Percentiles rank a stretch among this genome's conserved stretches.
Conservation (phyloP, 2,888 invertebrate genomes). For the Scaptomyza reducta region DNA sequence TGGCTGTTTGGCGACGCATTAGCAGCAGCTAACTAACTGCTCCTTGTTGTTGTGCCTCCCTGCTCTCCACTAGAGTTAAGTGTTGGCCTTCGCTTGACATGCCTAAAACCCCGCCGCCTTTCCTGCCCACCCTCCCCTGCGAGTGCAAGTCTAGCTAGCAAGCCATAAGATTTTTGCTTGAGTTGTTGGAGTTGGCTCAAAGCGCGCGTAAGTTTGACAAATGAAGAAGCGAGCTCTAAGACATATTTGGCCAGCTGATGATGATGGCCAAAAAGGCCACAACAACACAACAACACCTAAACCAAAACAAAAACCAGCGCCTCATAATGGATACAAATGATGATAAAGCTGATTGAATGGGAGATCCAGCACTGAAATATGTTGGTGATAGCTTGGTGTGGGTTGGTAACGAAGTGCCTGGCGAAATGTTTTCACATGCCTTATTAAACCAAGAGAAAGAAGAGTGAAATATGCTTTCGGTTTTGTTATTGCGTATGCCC, state of each 20-base stretch:
- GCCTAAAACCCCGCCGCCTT: slow-evolving; percentile 9
- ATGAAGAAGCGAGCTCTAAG: slow-evolving; percentile 61
- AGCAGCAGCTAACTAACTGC: slow-evolving; percentile 15
- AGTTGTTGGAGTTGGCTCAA: slow-evolving; percentile 21
- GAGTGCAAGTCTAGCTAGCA: slow-evolving; percentile 48
- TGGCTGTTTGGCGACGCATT: slow-evolving; percentile 52
- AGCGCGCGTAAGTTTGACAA: slow-evolving; percentile 72
- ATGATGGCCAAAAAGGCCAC: slow-evolving; percentile 24
- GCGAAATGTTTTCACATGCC: slow-evolving; percentile 74
- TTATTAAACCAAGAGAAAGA: slow-evolving; percentile 66
- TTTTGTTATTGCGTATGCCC: slow-evolving; percentile 22
- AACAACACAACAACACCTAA: slow-evolving; percentile 9
- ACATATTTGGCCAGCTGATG: slow-evolving; percentile 56
- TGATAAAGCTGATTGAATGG: slow-evolving; percentile 54
- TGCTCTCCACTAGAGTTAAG: slow-evolving; percentile 31
- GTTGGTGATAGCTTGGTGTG: not conserved
- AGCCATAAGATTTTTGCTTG: slow-evolving; percentile 33
- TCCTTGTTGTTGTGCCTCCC: slow-evolving; percentile 23
- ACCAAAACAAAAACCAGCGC: slow-evolving; percentile 43
- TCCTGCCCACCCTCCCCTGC: not conserved
- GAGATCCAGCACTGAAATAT: slow-evolving; percentile 8
- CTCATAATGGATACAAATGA: slow-evolving; percentile 77
- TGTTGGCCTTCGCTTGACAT: slow-evolving; percentile 61
- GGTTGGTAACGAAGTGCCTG: slow-evolving; percentile 20
- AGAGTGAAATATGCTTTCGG: slow-evolving; percentile 66